These are phyloP conservation scores for Aepyceros melampus DNA, from an alignment of 2,113 vertebrate genomes.

Conservation along the genomic window DNA sequence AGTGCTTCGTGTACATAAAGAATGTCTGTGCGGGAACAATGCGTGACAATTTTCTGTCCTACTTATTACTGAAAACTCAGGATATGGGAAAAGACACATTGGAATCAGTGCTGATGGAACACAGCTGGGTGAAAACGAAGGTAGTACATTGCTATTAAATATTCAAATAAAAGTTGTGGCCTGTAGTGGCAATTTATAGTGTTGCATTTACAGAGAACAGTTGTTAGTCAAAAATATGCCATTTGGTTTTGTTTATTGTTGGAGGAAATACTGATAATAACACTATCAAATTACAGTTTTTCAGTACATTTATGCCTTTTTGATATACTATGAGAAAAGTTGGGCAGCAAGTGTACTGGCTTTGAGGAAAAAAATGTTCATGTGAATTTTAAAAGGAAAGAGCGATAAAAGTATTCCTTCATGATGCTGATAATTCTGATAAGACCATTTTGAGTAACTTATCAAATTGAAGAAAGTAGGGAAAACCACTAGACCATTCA, in stretches of 20 bases:
- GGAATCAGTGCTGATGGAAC: not conserved
- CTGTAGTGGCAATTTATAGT: not conserved
- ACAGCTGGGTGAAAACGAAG: not conserved
- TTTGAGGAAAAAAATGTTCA: not conserved
- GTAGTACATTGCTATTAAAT: not conserved
- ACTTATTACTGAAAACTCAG: not conserved
- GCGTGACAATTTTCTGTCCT: not conserved
- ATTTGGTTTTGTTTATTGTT: not conserved
- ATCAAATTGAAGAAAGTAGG: too few species aligned
- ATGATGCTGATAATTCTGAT: not conserved
- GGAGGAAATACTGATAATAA: not conserved
- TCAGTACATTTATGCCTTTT: not conserved
- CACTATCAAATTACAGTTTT: not conserved
- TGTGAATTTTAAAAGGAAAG: not conserved
- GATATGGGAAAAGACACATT: not conserved
- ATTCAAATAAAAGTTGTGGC: not conserved
- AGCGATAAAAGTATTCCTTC: not conserved
- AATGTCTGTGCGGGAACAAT: not conserved
- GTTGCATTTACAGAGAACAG: not conserved
- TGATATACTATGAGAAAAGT: not conserved
- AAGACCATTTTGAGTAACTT: slow-evolving; percentile 14
- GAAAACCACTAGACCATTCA: too few species aligned
- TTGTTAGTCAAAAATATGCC: not conserved
- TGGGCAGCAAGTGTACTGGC: not conserved
- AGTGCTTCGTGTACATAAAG: not conserved